A percentile compares a stretch with the other conserved stretches of the same genome.
phyloP scores from a whole-genome alignment of 2,113 vertebrate genomes.

The Tor tambroides region DNA sequence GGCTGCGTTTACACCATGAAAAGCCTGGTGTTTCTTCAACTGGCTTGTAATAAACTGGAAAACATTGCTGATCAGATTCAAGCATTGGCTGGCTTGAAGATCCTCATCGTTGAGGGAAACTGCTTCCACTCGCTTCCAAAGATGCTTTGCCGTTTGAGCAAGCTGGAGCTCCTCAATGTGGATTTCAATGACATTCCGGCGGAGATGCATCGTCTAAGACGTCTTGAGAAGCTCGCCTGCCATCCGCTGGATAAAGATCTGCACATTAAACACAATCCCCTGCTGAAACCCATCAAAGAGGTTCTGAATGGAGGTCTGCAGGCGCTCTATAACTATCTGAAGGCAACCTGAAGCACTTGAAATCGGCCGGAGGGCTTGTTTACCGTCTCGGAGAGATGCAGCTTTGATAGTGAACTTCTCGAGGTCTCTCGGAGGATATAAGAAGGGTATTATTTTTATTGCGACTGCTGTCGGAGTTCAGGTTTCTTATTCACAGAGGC shows the following conservation, averaged over 20 bases:
- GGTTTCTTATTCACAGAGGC: neutral
- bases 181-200: slow-evolving; percentile 87
- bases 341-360: slow-evolving; percentile 68
- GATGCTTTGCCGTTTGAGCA: slow-evolving; percentile 81
- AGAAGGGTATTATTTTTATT: neutral
- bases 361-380: slow-evolving; percentile 10
- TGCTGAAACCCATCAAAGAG: slow-evolving; percentile 85
- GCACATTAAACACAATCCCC: slow-evolving; percentile 88
- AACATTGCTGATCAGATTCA: slow-evolving; percentile 87
- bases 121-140: slow-evolving; percentile 81
- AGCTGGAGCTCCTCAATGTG: slow-evolving; percentile 85
- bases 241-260: slow-evolving; percentile 94
- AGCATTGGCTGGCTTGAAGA: slow-evolving; percentile 82
- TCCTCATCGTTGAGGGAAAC: slow-evolving; percentile 88
- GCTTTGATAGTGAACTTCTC: too few species aligned
- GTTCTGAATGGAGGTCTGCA: slow-evolving; percentile 82
- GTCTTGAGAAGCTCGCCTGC: slow-evolving; percentile 83
- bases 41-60: slow-evolving; percentile 86
- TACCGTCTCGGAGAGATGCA: neutral
- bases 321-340: slow-evolving; percentile 84
- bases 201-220: slow-evolving; percentile 81
- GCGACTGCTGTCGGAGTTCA: neutral
- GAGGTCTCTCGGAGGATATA: neutral
- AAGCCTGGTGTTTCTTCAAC: slow-evolving; percentile 85
- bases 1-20: slow-evolving; percentile 83